Base-by-base conservation (phyloP, 2,888 invertebrate species). In the Eudemis profundana region DNA sequence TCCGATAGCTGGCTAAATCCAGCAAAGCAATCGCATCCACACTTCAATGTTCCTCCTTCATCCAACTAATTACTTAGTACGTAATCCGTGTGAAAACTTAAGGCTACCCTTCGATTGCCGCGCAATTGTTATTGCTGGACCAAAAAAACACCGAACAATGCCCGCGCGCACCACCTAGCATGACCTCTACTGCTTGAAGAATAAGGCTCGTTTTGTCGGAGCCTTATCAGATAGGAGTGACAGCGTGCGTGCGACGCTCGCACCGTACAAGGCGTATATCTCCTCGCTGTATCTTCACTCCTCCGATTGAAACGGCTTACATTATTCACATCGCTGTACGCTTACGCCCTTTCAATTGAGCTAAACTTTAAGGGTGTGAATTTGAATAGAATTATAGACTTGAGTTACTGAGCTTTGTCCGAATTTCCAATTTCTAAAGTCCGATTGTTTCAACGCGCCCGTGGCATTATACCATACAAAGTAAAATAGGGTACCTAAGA, bases 381-480 rank as follows among this genome's bases (percentile, higher is more conserved):
- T 59, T 59, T 57, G 64, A 64, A 64, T 64, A 57, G 64, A 17
- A 51, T 64, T 64, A 49, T 64, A 64, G 57, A 19, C 42, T 29
- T 38, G 21, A 38, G 42, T 29, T 56, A 8, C 12, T 56, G 42
- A 29, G 56, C 54, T 54, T 54, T 56, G 42, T 56, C 27, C 42
- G 56, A 56, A 56, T 44, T 56, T 29, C 56, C 56, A 29, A 56
- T 56, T 56, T 56, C 56, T 56, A 56, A 44, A 19, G 7, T 40
- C 38, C 4, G 8, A 33, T 33, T 33, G 33, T 33, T 10, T 33
- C 33, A n/a, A 46, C 46, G 29, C 44, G 23, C 38, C 17, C n/a
- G 15, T 33, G 12, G 50, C 47, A 15, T 27, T 19, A 19, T 17
- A 15, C 12, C 27, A 27, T 27, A 1, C n/a, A n/a, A n/a, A n/a